These are phyloP conservation scores for Agrenia bidenticulata DNA, from an alignment of 2,888 invertebrate species.

Conservation along the genomic window DNA sequence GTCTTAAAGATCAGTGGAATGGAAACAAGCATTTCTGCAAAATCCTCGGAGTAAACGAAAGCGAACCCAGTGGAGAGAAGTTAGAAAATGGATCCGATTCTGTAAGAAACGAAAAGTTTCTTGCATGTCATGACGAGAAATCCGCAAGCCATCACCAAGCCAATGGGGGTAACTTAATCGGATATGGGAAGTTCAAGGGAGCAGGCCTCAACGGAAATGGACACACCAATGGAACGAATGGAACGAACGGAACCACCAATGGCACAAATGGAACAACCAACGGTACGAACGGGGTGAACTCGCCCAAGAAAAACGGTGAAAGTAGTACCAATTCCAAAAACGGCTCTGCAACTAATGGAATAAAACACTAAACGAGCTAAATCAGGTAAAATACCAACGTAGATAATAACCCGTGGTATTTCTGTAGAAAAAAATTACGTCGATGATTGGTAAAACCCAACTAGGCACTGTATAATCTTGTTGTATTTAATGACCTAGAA, in stretches of 20 bases:
- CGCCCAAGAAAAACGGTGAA: neutral
- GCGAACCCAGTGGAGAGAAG: neutral
- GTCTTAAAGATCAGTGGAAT: slow-evolving; percentile 86
- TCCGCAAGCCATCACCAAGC: slow-evolving; percentile 25
- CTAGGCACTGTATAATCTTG: too few species aligned
- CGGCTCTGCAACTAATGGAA: neutral
- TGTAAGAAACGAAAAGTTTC: slow-evolving; percentile 28
- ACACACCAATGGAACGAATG: slow-evolving; percentile 15
- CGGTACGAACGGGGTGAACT: neutral
- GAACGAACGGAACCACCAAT: slow-evolving; percentile 17
- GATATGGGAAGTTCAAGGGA: slow-evolving; percentile 32
- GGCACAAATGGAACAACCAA: slow-evolving; percentile 2
- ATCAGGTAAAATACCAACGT: neutral
- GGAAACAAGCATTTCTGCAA: slow-evolving; percentile 78
- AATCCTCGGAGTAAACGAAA: slow-evolving; percentile 58
- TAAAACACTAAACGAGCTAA: neutral
- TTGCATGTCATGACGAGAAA: slow-evolving; percentile 33
- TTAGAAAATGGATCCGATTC: neutral
- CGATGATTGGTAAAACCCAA: too few species aligned
- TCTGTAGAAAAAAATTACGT: too few species aligned
- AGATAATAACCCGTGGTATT: too few species aligned
- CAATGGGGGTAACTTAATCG: slow-evolving; percentile 18
- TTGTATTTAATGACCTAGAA: too few species aligned
- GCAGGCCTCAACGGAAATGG: slow-evolving; percentile 23
- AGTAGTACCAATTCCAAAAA: neutral